phyloP scores from a whole-genome alignment of 2,888 invertebrate genomes.

The Drepanosiphum platanoidis region DNA sequence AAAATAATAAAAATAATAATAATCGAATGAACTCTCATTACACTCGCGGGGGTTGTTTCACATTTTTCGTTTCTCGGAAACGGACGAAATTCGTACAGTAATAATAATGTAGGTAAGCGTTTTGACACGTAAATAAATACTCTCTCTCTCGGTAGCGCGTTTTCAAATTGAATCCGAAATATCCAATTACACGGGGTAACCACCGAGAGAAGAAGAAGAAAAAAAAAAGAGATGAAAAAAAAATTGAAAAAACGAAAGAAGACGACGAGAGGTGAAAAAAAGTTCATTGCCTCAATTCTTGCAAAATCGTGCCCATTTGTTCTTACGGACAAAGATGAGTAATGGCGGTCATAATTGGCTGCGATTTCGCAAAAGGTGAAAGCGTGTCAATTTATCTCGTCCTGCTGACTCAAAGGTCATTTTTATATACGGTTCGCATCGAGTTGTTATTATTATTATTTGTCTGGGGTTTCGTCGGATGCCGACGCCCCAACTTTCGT shows the following conservation, averaged over 20 bases:
- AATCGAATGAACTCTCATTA: neutral
- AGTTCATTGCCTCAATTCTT: neutral
- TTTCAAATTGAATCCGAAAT: constrained; percentile 43
- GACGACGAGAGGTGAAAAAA: too few relatives aligned
- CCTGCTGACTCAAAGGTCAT: constrained; percentile 13
- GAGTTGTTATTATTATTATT: constrained; percentile 27
- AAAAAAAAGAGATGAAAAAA: neutral
- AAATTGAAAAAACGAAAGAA: neutral
- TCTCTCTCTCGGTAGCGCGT: neutral
- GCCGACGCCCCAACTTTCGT: neutral
- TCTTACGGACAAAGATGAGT: constrained; percentile 33
- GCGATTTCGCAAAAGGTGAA: constrained; percentile 23
- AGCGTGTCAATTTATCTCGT: constrained; percentile 49
- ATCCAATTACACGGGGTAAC: constrained; percentile 58
- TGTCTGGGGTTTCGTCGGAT: neutral
- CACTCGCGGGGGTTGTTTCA: neutral
- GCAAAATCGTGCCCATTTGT: constrained; percentile 25
- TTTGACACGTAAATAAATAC: constrained; percentile 37
- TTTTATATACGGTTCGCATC: constrained; percentile 28
- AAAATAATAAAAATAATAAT: neutral
- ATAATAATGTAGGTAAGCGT: neutral
- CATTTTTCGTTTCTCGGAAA: neutral
- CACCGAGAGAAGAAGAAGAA: neutral
- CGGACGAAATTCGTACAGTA: neutral
- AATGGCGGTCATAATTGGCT: constrained; percentile 52